Evolutionary conservation across 2,888 invertebrate species (phyloP), one percentile per base, ranked within the genome.

Genomic region (Dendrolimus pini): DNA sequence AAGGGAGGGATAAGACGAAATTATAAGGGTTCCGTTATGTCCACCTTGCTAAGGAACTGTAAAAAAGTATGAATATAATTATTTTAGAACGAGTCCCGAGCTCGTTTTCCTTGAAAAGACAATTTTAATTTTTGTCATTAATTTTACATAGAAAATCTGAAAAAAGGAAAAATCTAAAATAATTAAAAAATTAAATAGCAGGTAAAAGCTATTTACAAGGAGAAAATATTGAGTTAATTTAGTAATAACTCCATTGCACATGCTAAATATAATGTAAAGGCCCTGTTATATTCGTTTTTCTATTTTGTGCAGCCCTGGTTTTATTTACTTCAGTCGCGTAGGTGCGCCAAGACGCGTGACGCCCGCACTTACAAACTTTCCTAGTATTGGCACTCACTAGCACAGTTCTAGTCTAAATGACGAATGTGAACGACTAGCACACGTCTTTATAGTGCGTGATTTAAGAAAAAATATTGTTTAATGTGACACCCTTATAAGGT

Each of bases 321-420:
- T 77, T 82, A 83, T 83, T 83, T 83, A 83, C 83, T 79, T 78
- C 77, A 71, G 67, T 70, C 72, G 82, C 68, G 77, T 77, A 77
- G 80, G 78, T 83, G 86, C 85, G 89, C 89, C 89, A 90, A 89
- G 78, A 84, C 81, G 84, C 79, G 78, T 85, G 85, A 88, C 89
- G 85, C 82, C 74, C 73, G 76, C 72, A 73, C 77, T 77, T 78
- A 77, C 79, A 77, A 80, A 78, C 80, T 82, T 77, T 77, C 77
- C 72, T 82, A 85, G 73, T 85, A 85, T 88, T 89, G 88, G 89
- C 89, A 88, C 88, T 87, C 84, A 86, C 83, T 82, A 77, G 78
- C 69, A 72, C 83, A 82, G 80, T 83, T 70, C 81, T 83, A 82
- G 83, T 85, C 82, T 82, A 82, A 89, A 86, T 86, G 83, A 86